phyloP scores from a whole-genome alignment of 2,797 vertebrate genomes.

The Pipistrellus nathusii region DNA sequence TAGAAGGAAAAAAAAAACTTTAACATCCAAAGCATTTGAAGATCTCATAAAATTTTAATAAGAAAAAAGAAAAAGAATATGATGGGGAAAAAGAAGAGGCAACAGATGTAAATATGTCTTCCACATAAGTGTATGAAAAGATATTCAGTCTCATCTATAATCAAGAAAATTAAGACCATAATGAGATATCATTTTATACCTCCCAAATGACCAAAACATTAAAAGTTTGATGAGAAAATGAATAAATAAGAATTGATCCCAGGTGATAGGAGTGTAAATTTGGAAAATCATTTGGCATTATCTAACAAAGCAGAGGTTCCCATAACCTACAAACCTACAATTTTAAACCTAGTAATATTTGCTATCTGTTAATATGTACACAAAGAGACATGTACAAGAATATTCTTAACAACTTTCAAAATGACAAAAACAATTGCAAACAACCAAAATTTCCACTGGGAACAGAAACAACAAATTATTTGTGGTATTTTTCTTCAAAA shows the following conservation, averaged over 20 bases:
- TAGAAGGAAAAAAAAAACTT: neutral
- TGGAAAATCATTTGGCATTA: neutral
- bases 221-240: neutral
- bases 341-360: neutral
- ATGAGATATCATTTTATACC: neutral
- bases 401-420: neutral
- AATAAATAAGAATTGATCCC: neutral
- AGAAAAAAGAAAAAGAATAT: neutral
- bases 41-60: slow-evolving; percentile 24
- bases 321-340: neutral
- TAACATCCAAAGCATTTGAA: neutral
- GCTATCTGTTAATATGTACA: neutral
- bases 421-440: slow-evolving; percentile 7
- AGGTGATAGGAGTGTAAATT: neutral
- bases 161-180: slow-evolving; percentile 28
- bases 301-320: neutral
- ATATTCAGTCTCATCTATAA: neutral
- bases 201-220: neutral
- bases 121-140: neutral
- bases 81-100: neutral
- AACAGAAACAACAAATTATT: neutral
- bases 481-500: neutral
- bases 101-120: neutral
- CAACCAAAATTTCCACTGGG: neutral
- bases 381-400: neutral